A percentile compares a stretch with the other conserved stretches of the same genome.
Conservation (phyloP, 92 coral and sea anemone genomes). For the Blastomussa wellsi region DNA sequence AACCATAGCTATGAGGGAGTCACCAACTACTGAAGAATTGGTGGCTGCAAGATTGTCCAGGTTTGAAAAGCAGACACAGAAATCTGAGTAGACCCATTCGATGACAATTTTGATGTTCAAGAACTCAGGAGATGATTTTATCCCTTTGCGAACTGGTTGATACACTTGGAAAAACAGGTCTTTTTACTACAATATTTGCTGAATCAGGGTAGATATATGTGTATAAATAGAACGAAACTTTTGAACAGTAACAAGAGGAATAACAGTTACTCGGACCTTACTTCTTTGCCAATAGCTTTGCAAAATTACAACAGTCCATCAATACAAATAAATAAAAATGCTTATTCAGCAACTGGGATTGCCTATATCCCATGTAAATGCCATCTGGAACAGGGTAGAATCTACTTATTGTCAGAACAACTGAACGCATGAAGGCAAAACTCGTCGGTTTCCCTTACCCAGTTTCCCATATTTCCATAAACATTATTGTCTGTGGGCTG, state of each 20-base stretch:
- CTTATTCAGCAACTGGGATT: constrained; percentile 16
- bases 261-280: constrained; percentile 11
- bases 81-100: neutral
- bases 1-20: constrained; percentile 43
- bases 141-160: neutral
- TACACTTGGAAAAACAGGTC: neutral
- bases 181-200: neutral
- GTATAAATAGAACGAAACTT: neutral
- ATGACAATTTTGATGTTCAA: neutral
- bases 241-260: constrained; percentile 12
- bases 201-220: neutral
- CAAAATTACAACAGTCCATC: neutral
- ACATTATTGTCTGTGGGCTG: constrained; percentile 61
- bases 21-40: constrained; percentile 44
- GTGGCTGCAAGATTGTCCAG: constrained; percentile 36
- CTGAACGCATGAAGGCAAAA: constrained; percentile 66
- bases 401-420: too few relatives aligned
- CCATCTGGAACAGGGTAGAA: constrained; percentile 69
- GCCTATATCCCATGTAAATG: constrained; percentile 58
- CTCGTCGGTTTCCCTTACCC: constrained; percentile 54
- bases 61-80: constrained; percentile 9
- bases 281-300: constrained; percentile 2
- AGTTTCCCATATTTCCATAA: constrained; percentile 64
- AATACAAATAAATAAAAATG: constrained; percentile 1
- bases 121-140: too few relatives aligned